These are phyloP conservation scores for Emydura subglobosa DNA, from an alignment of 2,113 vertebrate species.

Conservation along the genomic window DNA sequence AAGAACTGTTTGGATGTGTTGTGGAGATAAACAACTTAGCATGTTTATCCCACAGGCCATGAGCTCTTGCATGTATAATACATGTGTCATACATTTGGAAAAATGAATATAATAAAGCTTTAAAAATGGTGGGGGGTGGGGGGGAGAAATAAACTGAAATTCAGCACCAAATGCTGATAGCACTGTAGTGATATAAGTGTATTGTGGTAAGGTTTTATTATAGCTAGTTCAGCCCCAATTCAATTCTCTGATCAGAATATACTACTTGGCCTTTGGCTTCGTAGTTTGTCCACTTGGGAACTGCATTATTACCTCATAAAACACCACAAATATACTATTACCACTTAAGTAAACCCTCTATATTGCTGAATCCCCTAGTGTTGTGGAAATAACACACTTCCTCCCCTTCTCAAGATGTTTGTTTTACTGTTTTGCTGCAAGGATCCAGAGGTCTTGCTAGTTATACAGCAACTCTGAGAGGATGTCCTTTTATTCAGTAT, in stretches of 20 bases:
- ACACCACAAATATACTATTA: neutral
- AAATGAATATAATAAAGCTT: neutral
- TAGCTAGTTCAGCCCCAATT: neutral
- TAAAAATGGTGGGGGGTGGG: neutral
- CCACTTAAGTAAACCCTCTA: neutral
- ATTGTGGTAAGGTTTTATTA: neutral
- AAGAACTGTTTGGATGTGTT: neutral
- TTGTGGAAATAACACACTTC: neutral
- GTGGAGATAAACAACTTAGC: accelerated
- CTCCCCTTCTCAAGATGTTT: neutral
- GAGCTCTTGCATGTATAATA: neutral
- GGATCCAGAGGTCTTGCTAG: neutral
- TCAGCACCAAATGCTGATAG: neutral
- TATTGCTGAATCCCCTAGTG: accelerated
- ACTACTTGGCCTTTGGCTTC: neutral
- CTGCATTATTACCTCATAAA: neutral
- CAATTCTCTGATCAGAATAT: neutral
- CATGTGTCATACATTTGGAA: accelerated
- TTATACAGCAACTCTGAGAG: neutral
- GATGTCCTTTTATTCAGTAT: neutral
- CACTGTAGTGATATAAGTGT: neutral
- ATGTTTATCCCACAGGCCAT: accelerated
- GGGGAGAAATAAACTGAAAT: neutral
- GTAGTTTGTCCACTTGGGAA: neutral
- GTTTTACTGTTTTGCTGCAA: neutral